A percentile compares a stretch with the other conserved stretches of the same genome.
Evolutionary conservation across 2,888 invertebrate genomes (phyloP).

Genomic region (Fissipunctia ypsillon): DNA sequence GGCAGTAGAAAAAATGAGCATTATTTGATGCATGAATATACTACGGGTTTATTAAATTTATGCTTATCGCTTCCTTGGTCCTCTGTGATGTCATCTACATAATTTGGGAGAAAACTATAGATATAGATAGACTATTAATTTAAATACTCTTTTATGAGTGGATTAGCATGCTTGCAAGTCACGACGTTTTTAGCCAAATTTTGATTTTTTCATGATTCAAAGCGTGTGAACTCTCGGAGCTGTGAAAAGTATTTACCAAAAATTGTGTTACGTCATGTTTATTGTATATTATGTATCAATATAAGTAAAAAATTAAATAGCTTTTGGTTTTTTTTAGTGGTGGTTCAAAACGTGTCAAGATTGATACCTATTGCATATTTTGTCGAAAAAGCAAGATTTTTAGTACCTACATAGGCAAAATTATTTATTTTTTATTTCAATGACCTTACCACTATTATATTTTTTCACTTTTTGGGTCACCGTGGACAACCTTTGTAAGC

Average conservation of each 20-base stretch:
- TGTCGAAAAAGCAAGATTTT: background rate
- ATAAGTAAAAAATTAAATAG: background rate
- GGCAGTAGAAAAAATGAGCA: background rate
- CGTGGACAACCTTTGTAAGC: slow-evolving; percentile 23
- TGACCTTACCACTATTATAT: background rate
- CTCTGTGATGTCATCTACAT: background rate
- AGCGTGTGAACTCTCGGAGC: background rate
- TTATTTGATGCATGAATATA: background rate
- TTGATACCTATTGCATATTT: background rate
- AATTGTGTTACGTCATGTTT: background rate
- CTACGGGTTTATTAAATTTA: background rate
- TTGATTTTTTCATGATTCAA: background rate
- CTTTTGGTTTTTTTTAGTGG: too few species aligned
- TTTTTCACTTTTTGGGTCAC: background rate
- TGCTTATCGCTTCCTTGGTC: background rate
- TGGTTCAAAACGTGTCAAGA: too few species aligned
- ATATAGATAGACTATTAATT: too few species aligned
- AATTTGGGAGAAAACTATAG: background rate
- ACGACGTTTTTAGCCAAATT: background rate
- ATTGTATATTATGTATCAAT: too few species aligned
- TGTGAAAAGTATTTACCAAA: background rate
- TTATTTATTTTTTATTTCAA: background rate
- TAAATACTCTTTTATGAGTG: background rate
- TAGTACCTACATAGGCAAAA: too few species aligned
- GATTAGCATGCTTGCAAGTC: too few species aligned